Conservation (phyloP, 2,797 vertebrate genomes). For the Iguana delicatissima region DNA sequence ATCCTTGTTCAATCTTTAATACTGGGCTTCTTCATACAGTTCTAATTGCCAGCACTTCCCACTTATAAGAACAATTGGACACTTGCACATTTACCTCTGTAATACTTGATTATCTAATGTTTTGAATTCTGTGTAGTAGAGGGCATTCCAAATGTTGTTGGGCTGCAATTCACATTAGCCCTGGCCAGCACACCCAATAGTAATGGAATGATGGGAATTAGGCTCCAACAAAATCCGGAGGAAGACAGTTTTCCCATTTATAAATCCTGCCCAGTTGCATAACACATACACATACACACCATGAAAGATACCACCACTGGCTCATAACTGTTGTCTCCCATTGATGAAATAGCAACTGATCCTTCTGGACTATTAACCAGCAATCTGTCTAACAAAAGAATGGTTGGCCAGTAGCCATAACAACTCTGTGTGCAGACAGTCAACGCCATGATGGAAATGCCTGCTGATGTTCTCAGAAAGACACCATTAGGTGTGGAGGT, state of each 20-base stretch:
- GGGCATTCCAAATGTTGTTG: neutral
- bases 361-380: neutral
- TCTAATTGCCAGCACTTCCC: no score
- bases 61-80: no score
- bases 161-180: neutral
- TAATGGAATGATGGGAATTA: neutral
- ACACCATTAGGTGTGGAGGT: neutral
- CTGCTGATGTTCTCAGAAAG: neutral
- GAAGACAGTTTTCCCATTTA: neutral
- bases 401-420: neutral
- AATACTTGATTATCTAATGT: no score
- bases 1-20: no score
- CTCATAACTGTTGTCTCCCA: neutral
- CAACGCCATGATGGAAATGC: neutral
- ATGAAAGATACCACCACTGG: neutral
- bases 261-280: neutral
- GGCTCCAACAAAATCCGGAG: neutral
- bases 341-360: neutral
- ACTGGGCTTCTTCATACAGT: no score
- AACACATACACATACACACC: neutral
- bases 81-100: no score
- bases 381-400: neutral
- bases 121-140: no score
- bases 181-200: neutral
- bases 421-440: neutral